phyloP scores from a whole-genome alignment of 2,797 vertebrate genomes.

The Hydrolagus colliei region DNA sequence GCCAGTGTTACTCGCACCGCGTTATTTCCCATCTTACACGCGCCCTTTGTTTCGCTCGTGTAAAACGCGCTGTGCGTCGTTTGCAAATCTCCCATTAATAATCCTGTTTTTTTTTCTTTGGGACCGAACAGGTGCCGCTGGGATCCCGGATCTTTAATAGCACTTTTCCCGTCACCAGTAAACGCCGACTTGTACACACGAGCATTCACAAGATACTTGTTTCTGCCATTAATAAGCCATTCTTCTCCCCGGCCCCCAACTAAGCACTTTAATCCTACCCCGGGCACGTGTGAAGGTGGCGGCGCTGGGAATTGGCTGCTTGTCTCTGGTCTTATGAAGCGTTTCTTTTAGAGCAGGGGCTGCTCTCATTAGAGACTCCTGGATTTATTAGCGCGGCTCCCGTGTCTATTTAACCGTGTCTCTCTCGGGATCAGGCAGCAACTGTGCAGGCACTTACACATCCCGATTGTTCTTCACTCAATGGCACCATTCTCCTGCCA shows the following conservation, averaged over 20 bases:
- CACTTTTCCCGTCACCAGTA: not conserved
- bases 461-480: slow-evolving; percentile 46
- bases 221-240: slow-evolving; percentile 31
- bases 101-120: too few relatives aligned
- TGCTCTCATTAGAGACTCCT: not conserved
- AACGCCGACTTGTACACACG: not conserved
- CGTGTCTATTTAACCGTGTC: slow-evolving; percentile 44
- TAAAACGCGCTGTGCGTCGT: too few relatives aligned
- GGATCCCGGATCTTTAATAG: not conserved
- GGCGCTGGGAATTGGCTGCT: not conserved
- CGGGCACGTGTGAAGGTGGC: slow-evolving; percentile 35
- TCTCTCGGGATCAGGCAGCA: slow-evolving; percentile 46
- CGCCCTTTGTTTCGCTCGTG: too few relatives aligned
- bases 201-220: slow-evolving; percentile 33
- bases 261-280: slow-evolving; percentile 33
- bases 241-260: slow-evolving; percentile 35
- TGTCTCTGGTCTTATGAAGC: not conserved
- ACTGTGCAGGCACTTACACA: slow-evolving; percentile 44
- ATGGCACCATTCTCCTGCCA: slow-evolving; percentile 42
- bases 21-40: too few relatives aligned
- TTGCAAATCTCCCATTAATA: too few relatives aligned
- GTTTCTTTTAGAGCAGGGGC: not conserved
- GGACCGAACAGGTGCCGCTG: not conserved
- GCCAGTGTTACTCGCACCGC: too few relatives aligned
- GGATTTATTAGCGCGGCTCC: slow-evolving; percentile 38